A percentile compares a stretch with the other conserved stretches of the same genome.
These are phyloP conservation scores for Nixonia krombeini DNA, from an alignment of 1,140 invertebrate species.

Conservation along the genomic window DNA sequence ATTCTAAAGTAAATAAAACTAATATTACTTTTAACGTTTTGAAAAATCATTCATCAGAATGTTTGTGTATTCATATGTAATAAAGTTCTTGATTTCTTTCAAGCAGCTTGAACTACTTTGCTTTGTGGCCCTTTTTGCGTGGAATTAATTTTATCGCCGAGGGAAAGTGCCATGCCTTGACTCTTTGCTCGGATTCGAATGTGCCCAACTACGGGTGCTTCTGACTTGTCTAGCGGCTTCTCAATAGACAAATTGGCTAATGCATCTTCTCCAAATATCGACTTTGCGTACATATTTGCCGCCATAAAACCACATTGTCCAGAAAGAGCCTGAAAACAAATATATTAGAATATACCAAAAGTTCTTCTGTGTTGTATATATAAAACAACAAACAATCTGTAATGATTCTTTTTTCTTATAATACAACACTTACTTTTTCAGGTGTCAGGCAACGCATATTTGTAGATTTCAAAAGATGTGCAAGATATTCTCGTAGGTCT, in stretches of 20 bases:
- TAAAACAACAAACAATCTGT: no score
- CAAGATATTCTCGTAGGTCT: constrained; percentile 93
- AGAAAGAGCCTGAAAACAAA: constrained; percentile 80
- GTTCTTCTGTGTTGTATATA: no score
- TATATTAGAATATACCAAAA: no score
- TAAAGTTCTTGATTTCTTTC: no score
- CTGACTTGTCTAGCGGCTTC: constrained; percentile 89
- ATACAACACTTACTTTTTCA: constrained; percentile 77
- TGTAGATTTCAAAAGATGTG: constrained; percentile 93
- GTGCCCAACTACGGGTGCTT: constrained; percentile 93
- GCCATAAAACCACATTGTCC: constrained; percentile 99
- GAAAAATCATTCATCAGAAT: no score
- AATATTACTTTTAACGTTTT: no score
- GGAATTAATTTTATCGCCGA: constrained; percentile 96
- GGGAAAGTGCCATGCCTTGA: constrained; percentile 97
- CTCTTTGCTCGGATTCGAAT: constrained; percentile 98
- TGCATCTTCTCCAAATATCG: constrained; percentile 99
- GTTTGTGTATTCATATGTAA: no score
- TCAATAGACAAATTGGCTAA: constrained; percentile 98
- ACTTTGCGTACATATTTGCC: constrained; percentile 98
- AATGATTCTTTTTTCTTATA: no score
- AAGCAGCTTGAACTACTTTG: constrained; percentile 75
- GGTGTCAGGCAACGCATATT: constrained; percentile 99
- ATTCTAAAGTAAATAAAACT: no score
- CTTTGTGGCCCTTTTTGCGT: constrained; percentile 83